Evolutionary conservation across 1,140 invertebrate genomes (phyloP), one percentile per base, ranked within the genome.

Genomic region (Pantala flavescens): DNA sequence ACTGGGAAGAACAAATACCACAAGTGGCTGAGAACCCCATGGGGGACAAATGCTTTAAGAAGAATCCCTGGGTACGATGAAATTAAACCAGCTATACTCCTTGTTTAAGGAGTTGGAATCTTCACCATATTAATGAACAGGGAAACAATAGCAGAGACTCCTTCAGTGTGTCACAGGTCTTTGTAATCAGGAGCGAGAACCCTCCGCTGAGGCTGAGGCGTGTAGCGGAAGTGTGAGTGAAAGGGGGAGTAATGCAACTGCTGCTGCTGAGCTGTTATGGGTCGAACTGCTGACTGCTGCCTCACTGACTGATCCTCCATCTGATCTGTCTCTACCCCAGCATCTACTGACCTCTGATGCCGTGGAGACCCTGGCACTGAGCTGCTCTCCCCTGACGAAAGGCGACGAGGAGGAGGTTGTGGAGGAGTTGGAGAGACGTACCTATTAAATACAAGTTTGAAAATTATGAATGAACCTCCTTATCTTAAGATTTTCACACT

Each of bases 351-450:
- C 49, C 49, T 63, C 49, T 19, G 82, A 77, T 90, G 87, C 78
- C 89, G 88, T 36, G 90, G 90, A 70, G 88, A 90, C 63, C 88
- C 88, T 23, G 89, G 89, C 73, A 90, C 88, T 36, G 87, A 88
- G 78, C 80, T 86, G 77, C 89, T 90, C 80, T 90, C 89, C 16
- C 49, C 49, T 63, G 49, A 63, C 0, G 88, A 89, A 2, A 88
- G 81, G 75, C 84, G 79, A 55, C 85, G 81, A 76, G 84, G 83
- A 0, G 88, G 87, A 49, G 89, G 85, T 72, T 89, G 88, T 24
- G 89, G 89, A 42, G 89, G 89, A 71, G 88, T 87, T 19, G 89
- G 88, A 24, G 87, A 89, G 11, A 90, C 83, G 77, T 90, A 88
- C 78, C 89, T 88, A 75, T 16, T 77, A 76, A 63, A 63, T 7